A percentile compares a stretch with the other conserved stretches of the same genome.
These are phyloP conservation scores for Conchocele bisecta DNA, from an alignment of 2,888 invertebrate genomes.

Conservation along the genomic window DNA sequence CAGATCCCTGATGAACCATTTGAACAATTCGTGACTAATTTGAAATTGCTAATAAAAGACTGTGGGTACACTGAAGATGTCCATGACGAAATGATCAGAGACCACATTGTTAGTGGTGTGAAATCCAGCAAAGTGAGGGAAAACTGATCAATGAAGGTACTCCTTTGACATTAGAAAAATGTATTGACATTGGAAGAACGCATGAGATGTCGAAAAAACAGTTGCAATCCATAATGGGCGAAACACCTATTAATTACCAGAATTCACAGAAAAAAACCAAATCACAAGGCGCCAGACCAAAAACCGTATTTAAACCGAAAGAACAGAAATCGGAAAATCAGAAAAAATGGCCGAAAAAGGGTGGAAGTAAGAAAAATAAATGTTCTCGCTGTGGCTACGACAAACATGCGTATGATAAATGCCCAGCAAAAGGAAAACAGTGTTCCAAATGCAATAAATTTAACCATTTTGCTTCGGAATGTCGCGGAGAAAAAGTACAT, in stretches of 20 bases:
- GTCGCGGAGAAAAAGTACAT: no score
- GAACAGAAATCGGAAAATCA: background rate
- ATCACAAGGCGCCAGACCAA: no score
- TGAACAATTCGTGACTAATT: constrained; percentile 54
- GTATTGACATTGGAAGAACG: background rate
- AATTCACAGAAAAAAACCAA: no score
- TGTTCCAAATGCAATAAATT: no score
- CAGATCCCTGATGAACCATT: constrained; percentile 34
- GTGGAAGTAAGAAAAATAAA: background rate
- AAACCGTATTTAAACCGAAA: no score
- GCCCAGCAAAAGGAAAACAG: no score
- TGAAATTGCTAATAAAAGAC: constrained; percentile 44
- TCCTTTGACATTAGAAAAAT: background rate
- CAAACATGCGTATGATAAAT: background rate
- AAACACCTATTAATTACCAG: no score
- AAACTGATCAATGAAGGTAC: background rate
- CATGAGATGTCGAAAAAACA: background rate
- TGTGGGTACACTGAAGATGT: constrained; percentile 37
- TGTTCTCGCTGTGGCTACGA: background rate
- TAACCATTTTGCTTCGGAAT: no score
- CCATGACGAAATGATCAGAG: background rate
- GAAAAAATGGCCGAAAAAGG: background rate
- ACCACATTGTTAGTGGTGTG: background rate
- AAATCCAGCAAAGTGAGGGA: no score
- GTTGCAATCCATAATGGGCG: no score